Conservation (phyloP, 2,888 invertebrate genomes). For the Ceramica pisi region DNA sequence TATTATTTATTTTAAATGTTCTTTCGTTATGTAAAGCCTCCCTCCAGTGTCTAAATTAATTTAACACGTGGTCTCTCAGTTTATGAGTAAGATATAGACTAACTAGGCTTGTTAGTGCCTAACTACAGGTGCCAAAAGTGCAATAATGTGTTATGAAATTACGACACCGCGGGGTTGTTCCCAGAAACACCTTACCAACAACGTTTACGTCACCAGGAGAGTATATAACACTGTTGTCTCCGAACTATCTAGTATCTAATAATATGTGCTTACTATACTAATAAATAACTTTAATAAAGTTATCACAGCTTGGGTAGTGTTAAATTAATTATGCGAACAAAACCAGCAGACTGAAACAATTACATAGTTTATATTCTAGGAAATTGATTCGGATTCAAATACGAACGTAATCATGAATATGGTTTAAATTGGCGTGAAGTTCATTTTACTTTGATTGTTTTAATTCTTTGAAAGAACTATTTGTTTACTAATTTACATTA, state of each 20-base stretch:
- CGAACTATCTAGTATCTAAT: neutral
- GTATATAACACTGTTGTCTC: neutral
- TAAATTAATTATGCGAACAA: neutral
- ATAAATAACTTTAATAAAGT: neutral
- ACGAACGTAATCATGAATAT: neutral
- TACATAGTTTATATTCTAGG: neutral
- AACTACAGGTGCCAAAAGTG: neutral
- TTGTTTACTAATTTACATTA: neutral
- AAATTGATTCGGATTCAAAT: conserved; percentile 1
- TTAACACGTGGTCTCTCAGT: no score
- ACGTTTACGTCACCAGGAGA: neutral
- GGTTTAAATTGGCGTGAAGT: neutral
- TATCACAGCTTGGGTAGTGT: neutral
- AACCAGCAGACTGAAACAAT: conserved; percentile 2
- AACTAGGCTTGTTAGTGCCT: neutral
- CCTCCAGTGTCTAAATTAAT: no score
- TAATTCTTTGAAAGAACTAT: neutral
- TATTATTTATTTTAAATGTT: no score
- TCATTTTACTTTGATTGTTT: neutral
- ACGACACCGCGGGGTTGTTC: neutral
- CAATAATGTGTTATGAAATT: neutral
- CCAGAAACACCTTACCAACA: neutral
- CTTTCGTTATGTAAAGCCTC: no score
- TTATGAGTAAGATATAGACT: neutral
- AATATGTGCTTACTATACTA: no score